These are phyloP conservation scores for Rotaria magnacalcarata DNA, from an alignment of 2,888 invertebrate genomes.

Conservation along the genomic window DNA sequence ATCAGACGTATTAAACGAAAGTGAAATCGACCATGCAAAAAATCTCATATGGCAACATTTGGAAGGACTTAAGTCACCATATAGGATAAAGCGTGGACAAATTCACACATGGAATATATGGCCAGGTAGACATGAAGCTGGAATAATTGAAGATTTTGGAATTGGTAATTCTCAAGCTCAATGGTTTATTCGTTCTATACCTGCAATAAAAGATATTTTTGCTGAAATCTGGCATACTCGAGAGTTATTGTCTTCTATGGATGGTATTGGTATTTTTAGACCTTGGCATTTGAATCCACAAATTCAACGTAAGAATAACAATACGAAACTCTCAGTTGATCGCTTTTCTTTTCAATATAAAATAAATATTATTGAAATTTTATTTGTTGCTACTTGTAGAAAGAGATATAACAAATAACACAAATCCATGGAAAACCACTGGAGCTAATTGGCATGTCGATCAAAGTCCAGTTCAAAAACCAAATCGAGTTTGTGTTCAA, in stretches of 20 bases:
- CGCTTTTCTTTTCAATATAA: no score
- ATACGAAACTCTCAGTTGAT: no score
- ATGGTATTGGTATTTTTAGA: conserved; percentile 28
- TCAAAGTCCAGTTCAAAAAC: conserved; percentile 13
- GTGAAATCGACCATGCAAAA: background rate
- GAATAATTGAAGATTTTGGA: conserved; percentile 33
- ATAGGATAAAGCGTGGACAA: conserved; percentile 19
- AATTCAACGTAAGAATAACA: background rate
- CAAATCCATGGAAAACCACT: background rate
- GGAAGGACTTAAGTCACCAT: background rate
- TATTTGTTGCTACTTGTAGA: background rate
- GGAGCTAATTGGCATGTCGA: conserved; percentile 33
- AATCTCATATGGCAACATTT: conserved; percentile 37
- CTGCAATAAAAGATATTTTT: conserved; percentile 17
- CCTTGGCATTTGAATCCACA: conserved; percentile 37
- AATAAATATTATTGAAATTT: background rate
- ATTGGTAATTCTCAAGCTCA: conserved; percentile 14
- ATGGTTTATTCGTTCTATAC: conserved; percentile 29
- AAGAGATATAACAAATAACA: background rate
- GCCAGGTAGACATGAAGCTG: conserved; percentile 35
- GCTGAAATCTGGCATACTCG: conserved; percentile 2
- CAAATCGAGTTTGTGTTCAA: conserved; percentile 28
- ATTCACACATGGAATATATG: conserved; percentile 22
- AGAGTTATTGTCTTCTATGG: conserved; percentile 29
- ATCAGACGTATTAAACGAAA: conserved; percentile 21